Evolutionary conservation across 2,797 vertebrate genomes (phyloP), one percentile per base, ranked within the genome.

Genomic region (Chelidonichthys spinosus): DNA sequence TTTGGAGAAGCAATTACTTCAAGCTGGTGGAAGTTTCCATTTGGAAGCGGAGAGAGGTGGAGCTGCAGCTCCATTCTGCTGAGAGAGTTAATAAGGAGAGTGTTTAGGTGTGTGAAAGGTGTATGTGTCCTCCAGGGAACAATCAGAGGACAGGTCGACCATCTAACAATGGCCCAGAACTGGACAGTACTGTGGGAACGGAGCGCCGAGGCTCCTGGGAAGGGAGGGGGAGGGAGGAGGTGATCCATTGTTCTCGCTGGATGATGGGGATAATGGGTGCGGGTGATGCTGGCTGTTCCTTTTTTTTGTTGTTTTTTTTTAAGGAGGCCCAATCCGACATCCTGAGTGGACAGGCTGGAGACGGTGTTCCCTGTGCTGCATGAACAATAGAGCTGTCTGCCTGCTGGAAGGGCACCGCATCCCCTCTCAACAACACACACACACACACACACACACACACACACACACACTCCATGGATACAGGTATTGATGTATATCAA

Each of bases 151-250:
- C 85, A 89, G 80, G 79, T 88, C 32, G 0, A 39, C 50, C 3
- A 3, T 32, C 58, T 81, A 91, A 92, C 90, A 93, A 92, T 90
- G 89, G 76, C 32, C 52, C 63, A 74, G 39, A 69, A 54, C 72
- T 84, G 82, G 83, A 89, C 82, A 74, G 81, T 46, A 81, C 67
- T 92, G 91, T 94, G 93, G 91, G 93, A 94, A 94, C 90, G 13
- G 8, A 76, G 46, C 74, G 7, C 49, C 0, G 37, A 61, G 81
- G 72, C 76, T 87, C 89, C 69, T 86, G 90, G 90, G 90, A 92
- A 89, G 83, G 63, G 74, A 81, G 76, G 80, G 62, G 79, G 81
- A 64, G 74, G 82, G 76, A 71, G 74, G 82, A 88, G 82, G 81
- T 54, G 70, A 50, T 78, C 74, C 78, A 92, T 94, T 94, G 93